phyloP scores from a whole-genome alignment of 1,140 invertebrate species.

The Rhysida immarginata region DNA sequence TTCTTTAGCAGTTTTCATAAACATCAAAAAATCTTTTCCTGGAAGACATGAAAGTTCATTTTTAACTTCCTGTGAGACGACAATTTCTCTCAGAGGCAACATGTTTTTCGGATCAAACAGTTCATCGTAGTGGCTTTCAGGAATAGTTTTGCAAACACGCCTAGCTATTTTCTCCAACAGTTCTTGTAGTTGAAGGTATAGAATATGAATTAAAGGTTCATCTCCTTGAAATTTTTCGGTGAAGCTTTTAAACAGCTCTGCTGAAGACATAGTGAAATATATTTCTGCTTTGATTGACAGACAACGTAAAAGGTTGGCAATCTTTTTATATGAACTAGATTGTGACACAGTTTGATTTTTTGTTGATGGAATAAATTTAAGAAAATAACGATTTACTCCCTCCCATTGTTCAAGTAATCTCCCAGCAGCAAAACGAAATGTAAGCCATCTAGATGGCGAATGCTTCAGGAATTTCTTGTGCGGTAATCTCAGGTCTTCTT shows the following conservation, averaged over 20 bases:
- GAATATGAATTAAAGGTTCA: slow-evolving; percentile 8
- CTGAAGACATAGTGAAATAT: no score
- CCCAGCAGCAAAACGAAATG: slow-evolving; percentile 14
- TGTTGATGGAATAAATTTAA: slow-evolving; percentile 11
- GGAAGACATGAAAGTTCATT: not conserved
- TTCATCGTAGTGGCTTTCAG: not conserved
- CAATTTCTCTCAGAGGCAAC: not conserved
- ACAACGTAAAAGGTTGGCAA: not conserved
- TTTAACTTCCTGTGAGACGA: not conserved
- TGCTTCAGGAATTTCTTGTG: slow-evolving; percentile 1
- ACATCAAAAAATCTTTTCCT: not conserved
- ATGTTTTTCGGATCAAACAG: not conserved
- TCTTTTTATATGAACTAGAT: slow-evolving; percentile 9
- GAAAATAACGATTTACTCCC: slow-evolving; percentile 13
- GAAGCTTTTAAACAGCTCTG: no score
- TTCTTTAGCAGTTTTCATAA: not conserved
- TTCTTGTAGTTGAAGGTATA: no score
- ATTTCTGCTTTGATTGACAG: slow-evolving; percentile 10
- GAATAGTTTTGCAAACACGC: not conserved
- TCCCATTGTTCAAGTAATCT: no score
- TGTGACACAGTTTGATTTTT: slow-evolving; percentile 8
- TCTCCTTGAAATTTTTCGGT: no score
- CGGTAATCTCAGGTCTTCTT: not conserved
- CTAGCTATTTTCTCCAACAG: not conserved
- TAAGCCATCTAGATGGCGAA: not conserved